Evolutionary conservation across 2,797 vertebrate genomes (phyloP), one percentile per base, ranked within the genome.

Genomic region (Syndactyla subalaris): DNA sequence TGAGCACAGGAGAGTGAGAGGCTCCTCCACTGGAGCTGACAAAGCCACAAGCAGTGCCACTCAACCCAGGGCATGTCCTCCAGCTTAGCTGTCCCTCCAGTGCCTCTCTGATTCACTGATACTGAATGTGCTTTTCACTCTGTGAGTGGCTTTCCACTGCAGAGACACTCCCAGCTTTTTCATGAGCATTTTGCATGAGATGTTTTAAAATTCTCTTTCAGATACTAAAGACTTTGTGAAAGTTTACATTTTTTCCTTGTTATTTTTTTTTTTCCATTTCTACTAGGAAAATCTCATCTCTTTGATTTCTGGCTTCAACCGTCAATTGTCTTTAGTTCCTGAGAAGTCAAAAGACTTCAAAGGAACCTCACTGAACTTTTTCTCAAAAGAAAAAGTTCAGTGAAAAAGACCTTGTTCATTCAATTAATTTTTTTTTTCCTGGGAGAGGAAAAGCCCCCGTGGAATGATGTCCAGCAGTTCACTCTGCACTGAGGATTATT

Each of bases 291-390:
- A 78, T n/a, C 32, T 80, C 36, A 26, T 36, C 26, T 67, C 68
- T 79, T 14, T 81, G 74, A 85, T 72, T 81, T 58, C 63, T 61
- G 32, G 7, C 66, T 92, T 81, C 68, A 65, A 13, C 45, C 61
- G 41, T 38, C 38, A 34, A 34, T 38, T 77, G 39, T 54, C 20
- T 59, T 30, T 43, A 52, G 32, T 67, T 63, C 77, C 79, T 3
- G 39, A 88, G 75, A 87, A 58, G 45, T 58, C 34, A 79, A 66
- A 95, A 76, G 30, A 15, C 59, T 82, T 89, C 71, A 70, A 68
- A 85, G 78, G 66, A 70, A 49, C 38, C 51, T 82, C 73, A 71
- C 1, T 26, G 68, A 91, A 58, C 57, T 52, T 81, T 57, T 29
- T 79, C 67, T 71, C 45, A n/a, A 24, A 30, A 19, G 49, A 63